A percentile compares a stretch with the other conserved stretches of the same genome.
phyloP scores from a whole-genome alignment of 2,888 invertebrate species.

The Synergus gifuensis region DNA sequence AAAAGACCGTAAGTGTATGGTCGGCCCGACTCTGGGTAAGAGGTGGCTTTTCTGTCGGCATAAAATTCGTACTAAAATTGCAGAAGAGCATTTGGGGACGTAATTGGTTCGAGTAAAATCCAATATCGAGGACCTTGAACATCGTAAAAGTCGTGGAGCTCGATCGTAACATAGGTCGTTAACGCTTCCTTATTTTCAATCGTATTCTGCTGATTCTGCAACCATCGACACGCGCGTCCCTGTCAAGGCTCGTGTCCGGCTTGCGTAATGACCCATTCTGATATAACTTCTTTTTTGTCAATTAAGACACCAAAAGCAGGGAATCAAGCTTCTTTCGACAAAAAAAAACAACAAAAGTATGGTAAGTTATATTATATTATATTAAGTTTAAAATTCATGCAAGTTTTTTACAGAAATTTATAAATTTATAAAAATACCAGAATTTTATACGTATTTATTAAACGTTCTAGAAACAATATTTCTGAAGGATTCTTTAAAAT shows the following conservation, averaged over 20 bases:
- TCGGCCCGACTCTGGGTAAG: too few species aligned
- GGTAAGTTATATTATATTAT: background rate
- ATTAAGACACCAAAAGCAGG: background rate
- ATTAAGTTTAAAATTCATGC: background rate
- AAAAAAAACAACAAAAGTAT: background rate
- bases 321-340: background rate
- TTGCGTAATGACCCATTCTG: slow-evolving; percentile 57
- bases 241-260: slow-evolving; percentile 56
- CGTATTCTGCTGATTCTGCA: slow-evolving; percentile 60
- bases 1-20: too few species aligned
- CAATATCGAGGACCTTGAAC: slow-evolving; percentile 38
- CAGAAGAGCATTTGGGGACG: slow-evolving; percentile 13
- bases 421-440: too few species aligned
- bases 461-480: background rate
- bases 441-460: too few species aligned
- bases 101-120: slow-evolving; percentile 35
- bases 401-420: background rate
- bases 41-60: too few species aligned
- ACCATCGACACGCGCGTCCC: slow-evolving; percentile 54
- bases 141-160: slow-evolving; percentile 42
- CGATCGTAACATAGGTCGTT: slow-evolving; percentile 47
- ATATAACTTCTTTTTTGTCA: slow-evolving; percentile 26
- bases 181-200: slow-evolving; percentile 64
- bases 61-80: background rate
- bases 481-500: slow-evolving; percentile 9